Evolutionary conservation across 2,797 vertebrate species (phyloP), one percentile per base, ranked within the genome.

Genomic region (Trachurus trachurus): DNA sequence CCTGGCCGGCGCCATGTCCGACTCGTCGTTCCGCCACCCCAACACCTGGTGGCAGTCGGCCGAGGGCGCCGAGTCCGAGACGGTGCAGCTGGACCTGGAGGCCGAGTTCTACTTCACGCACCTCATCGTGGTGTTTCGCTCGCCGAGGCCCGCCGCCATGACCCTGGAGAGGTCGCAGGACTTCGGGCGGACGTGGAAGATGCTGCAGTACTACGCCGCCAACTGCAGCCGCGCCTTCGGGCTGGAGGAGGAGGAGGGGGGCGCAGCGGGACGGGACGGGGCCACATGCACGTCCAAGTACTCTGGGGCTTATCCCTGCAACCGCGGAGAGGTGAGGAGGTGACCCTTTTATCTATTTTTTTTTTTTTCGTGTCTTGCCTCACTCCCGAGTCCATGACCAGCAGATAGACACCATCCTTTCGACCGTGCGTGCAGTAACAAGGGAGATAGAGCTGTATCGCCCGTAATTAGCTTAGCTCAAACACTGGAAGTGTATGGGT

Each of bases 41-140:
- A 94, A 95, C 81, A 99, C 97, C 0, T 99, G 98, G 98, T 99
- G 98, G 98, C 98, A 99, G 92, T 98, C 98, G 0, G 96, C 97
- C 0, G 94, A 87, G 71, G 95, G 94, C 0, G 92, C 86, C 8
- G 84, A 92, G 63, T 91, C 71, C 0, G 98, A 99, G 90, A 97
- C 91, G 76, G 94, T 98, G 85, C 97, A 95, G 87, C 91, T 99
- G 88, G 96, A 99, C 91, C 93, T 99, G 89, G 98, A 99, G 94
- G 90, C 96, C 0, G 88, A 96, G 87, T 99, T 99, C 94, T 98
- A 97, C 93, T 97, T 99, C 92, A 99, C 98, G 2, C 98, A 99
- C 79, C 92, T 99, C 82, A 99, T 99, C 53, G 65, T 98, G 67
- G 96, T 99, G 88, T 99, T 99, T 87, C 97, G 96, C 87, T 99